Evolutionary conservation across 1,140 invertebrate species (phyloP).

Genomic region (Drosophila santomea): DNA sequence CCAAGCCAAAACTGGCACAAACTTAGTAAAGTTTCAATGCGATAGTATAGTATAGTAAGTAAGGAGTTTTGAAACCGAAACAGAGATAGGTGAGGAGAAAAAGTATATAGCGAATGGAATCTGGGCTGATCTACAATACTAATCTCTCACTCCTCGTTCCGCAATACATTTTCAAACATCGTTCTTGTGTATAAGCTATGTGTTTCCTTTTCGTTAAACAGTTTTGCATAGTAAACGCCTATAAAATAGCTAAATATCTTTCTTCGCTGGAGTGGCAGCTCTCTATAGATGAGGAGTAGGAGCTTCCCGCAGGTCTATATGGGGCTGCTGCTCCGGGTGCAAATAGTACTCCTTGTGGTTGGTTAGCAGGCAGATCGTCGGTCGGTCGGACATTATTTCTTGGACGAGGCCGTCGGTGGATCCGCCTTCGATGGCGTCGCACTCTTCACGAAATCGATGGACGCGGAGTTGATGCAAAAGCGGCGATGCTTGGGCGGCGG

Average conservation of each 20-base stretch:
- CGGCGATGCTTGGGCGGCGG: conserved; percentile 96
- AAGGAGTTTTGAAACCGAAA: conserved; percentile 30
- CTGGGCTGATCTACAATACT: conserved; percentile 16
- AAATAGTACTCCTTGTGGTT: background rate
- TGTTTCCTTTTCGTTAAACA: conserved; percentile 28
- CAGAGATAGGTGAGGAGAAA: background rate
- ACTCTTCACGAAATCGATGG: conserved; percentile 90
- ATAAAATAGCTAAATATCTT: conserved; percentile 58
- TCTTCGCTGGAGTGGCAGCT: conserved; percentile 2
- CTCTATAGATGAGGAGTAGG: conserved; percentile 3
- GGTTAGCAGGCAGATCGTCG: conserved; percentile 14
- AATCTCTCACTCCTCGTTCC: conserved; percentile 41
- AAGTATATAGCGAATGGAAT: conserved; percentile 5
- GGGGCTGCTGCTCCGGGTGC: conserved; percentile 6
- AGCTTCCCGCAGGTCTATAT: conserved; percentile 19
- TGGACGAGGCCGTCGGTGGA: conserved; percentile 64
- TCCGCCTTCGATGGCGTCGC: conserved; percentile 44
- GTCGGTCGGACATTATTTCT: conserved; percentile 85
- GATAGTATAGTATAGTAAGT: background rate
- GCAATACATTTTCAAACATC: conserved; percentile 31
- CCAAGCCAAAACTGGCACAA: conserved; percentile 25
- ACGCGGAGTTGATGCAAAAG: conserved; percentile 98
- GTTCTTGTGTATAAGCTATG: conserved; percentile 24
- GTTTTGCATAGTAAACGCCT: conserved; percentile 61
- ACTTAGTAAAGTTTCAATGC: conserved; percentile 46